Evolutionary conservation across 37 sponge, comb jelly and placozoan genomes (phyloP).

Genomic region (Dysidea cf. avara): DNA sequence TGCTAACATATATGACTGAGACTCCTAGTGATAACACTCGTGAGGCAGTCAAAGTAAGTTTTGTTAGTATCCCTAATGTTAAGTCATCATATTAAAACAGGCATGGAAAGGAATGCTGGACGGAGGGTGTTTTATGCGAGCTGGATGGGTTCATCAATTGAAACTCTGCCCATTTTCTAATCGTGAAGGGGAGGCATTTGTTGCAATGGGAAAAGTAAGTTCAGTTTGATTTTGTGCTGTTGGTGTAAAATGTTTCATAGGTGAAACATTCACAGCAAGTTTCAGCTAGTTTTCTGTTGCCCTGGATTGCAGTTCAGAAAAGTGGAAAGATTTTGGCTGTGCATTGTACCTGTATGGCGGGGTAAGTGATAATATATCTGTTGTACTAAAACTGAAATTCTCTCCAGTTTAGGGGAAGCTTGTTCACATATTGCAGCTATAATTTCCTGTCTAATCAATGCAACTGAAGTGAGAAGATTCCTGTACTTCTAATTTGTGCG

Average conservation of each 20-base stretch:
- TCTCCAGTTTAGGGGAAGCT: too few species aligned
- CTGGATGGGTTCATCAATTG: slow-evolving; percentile 21
- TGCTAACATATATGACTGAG: not conserved
- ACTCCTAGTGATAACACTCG: not conserved
- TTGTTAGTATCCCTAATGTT: not conserved
- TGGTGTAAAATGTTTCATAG: not conserved
- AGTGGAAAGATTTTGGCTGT: not conserved
- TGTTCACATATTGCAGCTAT: too few species aligned
- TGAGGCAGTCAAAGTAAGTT: not conserved
- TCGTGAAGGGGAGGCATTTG: not conserved
- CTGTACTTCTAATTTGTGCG: too few species aligned
- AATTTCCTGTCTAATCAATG: too few species aligned
- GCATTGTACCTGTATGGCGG: slow-evolving; percentile 20
- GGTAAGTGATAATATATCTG: not conserved
- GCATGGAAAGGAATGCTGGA: slow-evolving; percentile 34
- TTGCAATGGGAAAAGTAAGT: slow-evolving; percentile 13
- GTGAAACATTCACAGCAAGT: slow-evolving; percentile 14
- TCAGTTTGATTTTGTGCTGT: too few species aligned
- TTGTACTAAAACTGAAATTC: too few species aligned
- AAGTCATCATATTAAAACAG: not conserved
- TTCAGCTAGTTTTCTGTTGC: slow-evolving; percentile 3
- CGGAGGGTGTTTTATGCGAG: slow-evolving; percentile 1
- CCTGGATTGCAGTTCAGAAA: not conserved
- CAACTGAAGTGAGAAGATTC: too few species aligned
- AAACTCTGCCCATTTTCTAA: not conserved